A percentile compares a stretch with the other conserved stretches of the same genome.
Evolutionary conservation across 2,113 vertebrate genomes (phyloP).

Genomic region (Drymodes brunneopygia): DNA sequence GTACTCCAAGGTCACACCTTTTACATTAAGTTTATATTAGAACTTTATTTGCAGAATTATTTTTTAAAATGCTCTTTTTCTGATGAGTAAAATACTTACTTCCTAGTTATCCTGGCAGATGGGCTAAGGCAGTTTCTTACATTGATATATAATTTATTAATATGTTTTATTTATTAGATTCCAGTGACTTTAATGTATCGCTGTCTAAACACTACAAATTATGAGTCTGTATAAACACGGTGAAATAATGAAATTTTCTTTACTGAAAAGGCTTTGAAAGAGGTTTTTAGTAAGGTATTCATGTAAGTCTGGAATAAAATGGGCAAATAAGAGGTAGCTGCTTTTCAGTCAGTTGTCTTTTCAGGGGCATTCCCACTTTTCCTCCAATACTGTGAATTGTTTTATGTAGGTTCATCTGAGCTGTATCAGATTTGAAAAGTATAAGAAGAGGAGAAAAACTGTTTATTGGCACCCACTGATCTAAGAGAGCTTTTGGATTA

Average conservation of each 20-base stretch:
- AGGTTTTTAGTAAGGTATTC: not conserved
- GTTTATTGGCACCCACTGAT: not conserved
- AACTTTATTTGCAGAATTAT: not conserved
- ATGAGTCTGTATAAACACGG: not conserved
- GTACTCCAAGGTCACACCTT: not conserved
- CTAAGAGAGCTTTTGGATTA: not conserved
- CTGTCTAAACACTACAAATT: not conserved
- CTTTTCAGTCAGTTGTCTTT: not conserved
- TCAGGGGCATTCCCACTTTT: not conserved
- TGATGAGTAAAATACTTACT: not conserved
- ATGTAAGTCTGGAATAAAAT: not conserved
- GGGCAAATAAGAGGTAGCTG: not conserved
- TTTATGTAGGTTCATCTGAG: not conserved
- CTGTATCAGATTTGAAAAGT: not conserved
- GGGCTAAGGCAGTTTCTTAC: not conserved
- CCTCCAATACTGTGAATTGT: not conserved
- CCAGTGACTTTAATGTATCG: not conserved
- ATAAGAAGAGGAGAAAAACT: not conserved
- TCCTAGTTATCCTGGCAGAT: not conserved
- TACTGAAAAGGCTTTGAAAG: not conserved
- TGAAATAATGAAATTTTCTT: not conserved
- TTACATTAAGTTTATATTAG: not conserved
- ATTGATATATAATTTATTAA: slow-evolving; percentile 25
- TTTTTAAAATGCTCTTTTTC: not conserved
- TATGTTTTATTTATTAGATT: slow-evolving; percentile 33